These are phyloP conservation scores for Mugil cephalus DNA, from an alignment of 2,113 vertebrate species.

Conservation along the genomic window DNA sequence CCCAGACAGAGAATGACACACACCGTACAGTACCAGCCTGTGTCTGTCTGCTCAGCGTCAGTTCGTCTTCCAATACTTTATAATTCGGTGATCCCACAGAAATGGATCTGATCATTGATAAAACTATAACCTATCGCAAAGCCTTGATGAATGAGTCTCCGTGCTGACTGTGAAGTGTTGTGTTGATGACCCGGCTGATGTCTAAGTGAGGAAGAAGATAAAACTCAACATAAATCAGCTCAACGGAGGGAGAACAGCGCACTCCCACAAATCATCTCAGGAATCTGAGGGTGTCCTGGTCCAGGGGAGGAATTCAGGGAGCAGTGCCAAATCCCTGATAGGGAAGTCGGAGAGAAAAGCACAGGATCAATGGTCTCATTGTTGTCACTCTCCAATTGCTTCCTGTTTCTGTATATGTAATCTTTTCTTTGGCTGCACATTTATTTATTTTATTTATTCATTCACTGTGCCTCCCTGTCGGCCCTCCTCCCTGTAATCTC, in stretches of 20 bases:
- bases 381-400: conserved; percentile 1
- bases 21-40: background rate
- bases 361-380: conserved; percentile 28
- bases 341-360: conserved; percentile 3
- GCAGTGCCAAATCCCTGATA: conserved; percentile 54
- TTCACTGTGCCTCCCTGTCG: background rate
- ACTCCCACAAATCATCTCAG: conserved; percentile 73
- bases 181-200: conserved; percentile 74
- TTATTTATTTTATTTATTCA: background rate
- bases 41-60: conserved; percentile 45
- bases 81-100: conserved; percentile 54
- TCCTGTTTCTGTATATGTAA: conserved; percentile 36
- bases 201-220: conserved; percentile 74
- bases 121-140: conserved; percentile 65
- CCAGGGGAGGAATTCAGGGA: conserved; percentile 72
- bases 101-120: conserved; percentile 78
- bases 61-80: conserved; percentile 52
- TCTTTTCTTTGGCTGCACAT: background rate
- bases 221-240: conserved; percentile 77
- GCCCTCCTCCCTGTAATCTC: background rate
- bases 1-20: background rate
- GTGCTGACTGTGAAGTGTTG: conserved; percentile 72
- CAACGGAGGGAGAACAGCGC: conserved; percentile 59
- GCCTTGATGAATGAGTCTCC: conserved; percentile 74
- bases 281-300: conserved; percentile 66